Base-by-base conservation (phyloP, 2,888 invertebrate species). In the Amiota communis region DNA sequence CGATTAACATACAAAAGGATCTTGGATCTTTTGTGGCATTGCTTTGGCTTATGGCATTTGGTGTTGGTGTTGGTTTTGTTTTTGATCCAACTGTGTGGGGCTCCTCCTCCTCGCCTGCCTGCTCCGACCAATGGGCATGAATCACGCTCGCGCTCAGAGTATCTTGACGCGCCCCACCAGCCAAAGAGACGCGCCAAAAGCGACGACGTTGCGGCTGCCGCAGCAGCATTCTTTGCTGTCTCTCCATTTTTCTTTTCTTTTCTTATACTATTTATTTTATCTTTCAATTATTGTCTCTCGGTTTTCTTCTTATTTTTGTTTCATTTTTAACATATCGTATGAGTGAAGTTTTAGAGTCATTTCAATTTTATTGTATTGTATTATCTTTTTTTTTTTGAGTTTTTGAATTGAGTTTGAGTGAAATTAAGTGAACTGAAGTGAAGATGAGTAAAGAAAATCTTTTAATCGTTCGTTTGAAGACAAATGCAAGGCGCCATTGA, bases 1-100 rank as follows among this genome's bases (percentile, higher is more conserved):
- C 36, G 87, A 86, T 86, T 86, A 87, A 87, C 86, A 86, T 86
- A 86, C 88, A 86, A 87, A 86, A 86, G 86, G 86, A 86, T 87
- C 85, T 79, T 69, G 73, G 61, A 36, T 36, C 47, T n/a, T 48
- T 56, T n/a, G 73, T 61, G 47, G 68, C 57, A 67, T 64, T 47
- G 64, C 15, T 71, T 51, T 64, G 13, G 23, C 46, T 64, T 64
- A 46, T 36, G 36, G 36, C 36, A 4, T 36, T 36, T 36, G 8
- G 36, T 36, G 2, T 36, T 36, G 36, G 36, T 36, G 36, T 36
- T 36, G 36, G 36, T 36, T 36, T 36, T 36, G 36, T 36, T 36
- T 36, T 36, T 36, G 36, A 6, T 67, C 15, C 61, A 48, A 36
- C 46, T 67, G 72, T 86, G 84, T 83, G 83, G 86, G 84, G 85